A percentile compares a stretch with the other conserved stretches of the same genome.
phyloP scores from a whole-genome alignment of 2,888 invertebrate species.

The Clostera curtula region DNA sequence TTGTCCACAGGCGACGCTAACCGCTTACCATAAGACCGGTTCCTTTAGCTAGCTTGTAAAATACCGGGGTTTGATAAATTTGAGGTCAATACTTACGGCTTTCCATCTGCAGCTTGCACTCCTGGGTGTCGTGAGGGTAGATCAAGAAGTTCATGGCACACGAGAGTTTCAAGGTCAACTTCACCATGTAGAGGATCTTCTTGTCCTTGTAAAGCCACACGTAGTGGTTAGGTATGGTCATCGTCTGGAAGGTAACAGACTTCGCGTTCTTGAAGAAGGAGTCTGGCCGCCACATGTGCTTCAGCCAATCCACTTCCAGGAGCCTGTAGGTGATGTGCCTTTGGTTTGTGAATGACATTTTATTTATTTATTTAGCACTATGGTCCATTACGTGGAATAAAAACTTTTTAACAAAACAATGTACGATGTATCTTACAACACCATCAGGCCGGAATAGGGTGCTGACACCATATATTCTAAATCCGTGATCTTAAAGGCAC shows the following conservation, averaged over 20 bases:
- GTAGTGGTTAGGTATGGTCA: conserved; percentile 96
- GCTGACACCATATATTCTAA: too few relatives aligned
- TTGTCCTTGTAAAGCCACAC: conserved; percentile 87
- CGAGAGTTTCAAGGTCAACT: conserved; percentile 90
- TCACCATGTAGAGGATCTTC: conserved; percentile 79
- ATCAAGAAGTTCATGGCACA: conserved; percentile 97
- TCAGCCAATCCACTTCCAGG: conserved; percentile 91
- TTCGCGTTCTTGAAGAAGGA: conserved; percentile 96
- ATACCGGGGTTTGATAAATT: not conserved
- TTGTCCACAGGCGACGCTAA: too few relatives aligned
- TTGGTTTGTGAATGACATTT: too few relatives aligned
- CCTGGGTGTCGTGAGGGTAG: conserved; percentile 95
- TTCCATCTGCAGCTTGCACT: conserved; percentile 95
- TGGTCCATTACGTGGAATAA: too few relatives aligned
- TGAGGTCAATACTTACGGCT: conserved; percentile 82
- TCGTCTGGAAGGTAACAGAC: conserved; percentile 93
- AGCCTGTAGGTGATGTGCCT: too few relatives aligned
- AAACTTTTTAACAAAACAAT: too few relatives aligned
- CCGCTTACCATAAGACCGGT: not conserved
- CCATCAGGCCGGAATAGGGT: too few relatives aligned
- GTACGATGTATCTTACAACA: too few relatives aligned
- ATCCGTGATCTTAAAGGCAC: too few relatives aligned
- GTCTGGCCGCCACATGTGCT: conserved; percentile 95
- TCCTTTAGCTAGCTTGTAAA: not conserved
- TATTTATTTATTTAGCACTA: too few relatives aligned